Evolutionary conservation across 2,888 invertebrate species (phyloP), one percentile per base, ranked within the genome.

Genomic region (Hyppa rectilinea): DNA sequence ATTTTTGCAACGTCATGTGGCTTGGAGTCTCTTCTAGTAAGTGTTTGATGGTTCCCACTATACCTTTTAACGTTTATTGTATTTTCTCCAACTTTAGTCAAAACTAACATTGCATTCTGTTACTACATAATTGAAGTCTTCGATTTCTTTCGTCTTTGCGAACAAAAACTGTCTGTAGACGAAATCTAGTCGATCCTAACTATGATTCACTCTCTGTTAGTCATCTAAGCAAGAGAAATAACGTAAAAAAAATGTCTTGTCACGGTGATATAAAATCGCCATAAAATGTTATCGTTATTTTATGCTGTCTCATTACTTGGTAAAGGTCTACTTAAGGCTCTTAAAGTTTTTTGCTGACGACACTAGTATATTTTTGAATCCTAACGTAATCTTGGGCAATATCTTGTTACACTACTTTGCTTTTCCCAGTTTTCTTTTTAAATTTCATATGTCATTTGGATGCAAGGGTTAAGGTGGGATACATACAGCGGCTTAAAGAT

Each of bases 1-100:
- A 49, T 38, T 71, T 66, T 72, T 72, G 52, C 78, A 52, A 55
- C 23, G 26, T 78, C 82, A 63, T 55, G 23, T 10, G n/a, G 23
- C 29, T 40, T 29, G 17, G 12, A 69, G 12, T 56, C 20, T 73
- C 36, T 12, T 26, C 34, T 49, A 29, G 38, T 50, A 50, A 56
- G 36, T 45, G 55, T 34, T 78, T 49, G 49, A 45, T 56, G 12
- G 34, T 29, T 38, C n/a, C 43, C 34, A 49, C 29, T 49, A 78
- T 40, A 36, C n/a, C 23, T 76, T 47, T 38, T 50, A 43, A 12
- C 49, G 20, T 56, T 68, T 17, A 68, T 76, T 52, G n/a, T 43
- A 45, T n/a, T 31, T 26, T 2, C 12, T 14, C 4, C 9, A 31
- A 53, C 17, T 58, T 70, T 14, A n/a, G 12, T n/a, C 23, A 12